phyloP scores from a whole-genome alignment of 2,113 vertebrate genomes.

The Cnemophilus loriae region DNA sequence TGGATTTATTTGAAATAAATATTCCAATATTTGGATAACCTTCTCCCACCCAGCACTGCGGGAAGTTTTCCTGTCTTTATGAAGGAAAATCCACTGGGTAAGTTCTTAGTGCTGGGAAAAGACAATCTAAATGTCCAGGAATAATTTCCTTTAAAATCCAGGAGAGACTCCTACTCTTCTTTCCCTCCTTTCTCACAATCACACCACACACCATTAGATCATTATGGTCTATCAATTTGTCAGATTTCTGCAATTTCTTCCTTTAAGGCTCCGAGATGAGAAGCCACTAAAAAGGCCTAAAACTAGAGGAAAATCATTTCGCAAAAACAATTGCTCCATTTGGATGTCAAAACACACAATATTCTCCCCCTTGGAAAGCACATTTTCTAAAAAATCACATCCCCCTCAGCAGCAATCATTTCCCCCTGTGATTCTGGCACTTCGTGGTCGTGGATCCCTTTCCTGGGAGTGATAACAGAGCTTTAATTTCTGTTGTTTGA shows the following conservation, averaged over 20 bases:
- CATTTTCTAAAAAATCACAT: neutral
- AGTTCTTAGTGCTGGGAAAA: neutral
- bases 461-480: neutral
- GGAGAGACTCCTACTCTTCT: neutral
- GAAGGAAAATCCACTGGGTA: neutral
- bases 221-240: conserved; percentile 50
- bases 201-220: conserved; percentile 1
- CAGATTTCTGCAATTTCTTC: neutral
- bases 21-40: neutral
- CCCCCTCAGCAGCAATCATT: neutral
- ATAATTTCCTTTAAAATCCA: neutral
- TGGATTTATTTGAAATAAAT: neutral
- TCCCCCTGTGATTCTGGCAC: neutral
- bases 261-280: neutral
- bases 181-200: neutral
- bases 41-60: neutral
- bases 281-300: conserved; percentile 44
- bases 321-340: conserved; percentile 47
- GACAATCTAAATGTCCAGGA: neutral
- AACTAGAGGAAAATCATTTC: neutral
- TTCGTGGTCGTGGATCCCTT: neutral
- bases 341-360: conserved; percentile 62
- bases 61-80: neutral
- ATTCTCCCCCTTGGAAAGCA: conserved; percentile 3
- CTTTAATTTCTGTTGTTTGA: neutral